phyloP scores from a whole-genome alignment of 2,888 invertebrate species.

The Belgica antarctica region DNA sequence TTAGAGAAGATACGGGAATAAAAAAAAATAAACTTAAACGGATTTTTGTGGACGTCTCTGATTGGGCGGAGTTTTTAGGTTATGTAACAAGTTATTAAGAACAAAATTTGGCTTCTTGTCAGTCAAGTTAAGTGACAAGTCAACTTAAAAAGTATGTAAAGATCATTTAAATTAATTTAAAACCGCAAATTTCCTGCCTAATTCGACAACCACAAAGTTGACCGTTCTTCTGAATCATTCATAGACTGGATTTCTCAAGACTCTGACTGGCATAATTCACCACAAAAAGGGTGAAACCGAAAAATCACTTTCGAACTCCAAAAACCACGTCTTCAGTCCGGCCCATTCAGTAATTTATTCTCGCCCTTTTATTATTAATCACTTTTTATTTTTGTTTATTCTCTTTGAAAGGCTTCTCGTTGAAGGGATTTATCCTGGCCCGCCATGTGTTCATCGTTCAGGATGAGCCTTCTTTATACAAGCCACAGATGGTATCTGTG shows the following conservation, averaged over 20 bases:
- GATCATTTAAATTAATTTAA: no score
- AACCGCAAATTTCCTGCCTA: no score
- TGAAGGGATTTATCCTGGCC: neutral
- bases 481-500: constrained; percentile 36
- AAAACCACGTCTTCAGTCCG: neutral
- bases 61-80: no score
- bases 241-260: no score
- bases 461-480: constrained; percentile 10
- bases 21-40: no score
- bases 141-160: no score
- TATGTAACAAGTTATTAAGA: no score
- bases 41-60: no score
- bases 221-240: no score
- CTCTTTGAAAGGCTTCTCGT: constrained; percentile 9
- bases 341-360: constrained; percentile 23
- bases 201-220: no score
- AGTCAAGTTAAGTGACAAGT: no score
- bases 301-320: neutral
- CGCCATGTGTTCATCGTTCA: constrained; percentile 15
- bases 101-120: no score
- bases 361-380: constrained; percentile 42
- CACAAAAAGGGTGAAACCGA: neutral
- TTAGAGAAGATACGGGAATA: neutral
- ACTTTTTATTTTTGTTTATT: constrained; percentile 36
- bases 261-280: constrained; percentile 7